Evolutionary conservation across 1,140 invertebrate genomes (phyloP).

Genomic region (Hycleus phaleratus): DNA sequence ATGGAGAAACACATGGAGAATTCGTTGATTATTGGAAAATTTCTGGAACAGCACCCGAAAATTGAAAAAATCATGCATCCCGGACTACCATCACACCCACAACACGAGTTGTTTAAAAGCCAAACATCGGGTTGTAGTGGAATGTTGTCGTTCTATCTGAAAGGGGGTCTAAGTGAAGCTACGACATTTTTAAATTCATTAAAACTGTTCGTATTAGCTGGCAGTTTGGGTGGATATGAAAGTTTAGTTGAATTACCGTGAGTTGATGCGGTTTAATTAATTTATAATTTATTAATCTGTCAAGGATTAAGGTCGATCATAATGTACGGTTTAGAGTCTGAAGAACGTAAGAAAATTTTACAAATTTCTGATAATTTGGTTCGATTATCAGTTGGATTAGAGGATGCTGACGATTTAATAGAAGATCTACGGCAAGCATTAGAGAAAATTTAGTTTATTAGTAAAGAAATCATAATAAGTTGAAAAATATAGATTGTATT

Average conservation of each 20-base stretch:
- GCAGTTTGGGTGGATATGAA: slow-evolving; percentile 93
- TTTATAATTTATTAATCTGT: slow-evolving; percentile 4
- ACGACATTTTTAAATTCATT: slow-evolving; percentile 68
- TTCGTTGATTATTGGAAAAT: slow-evolving; percentile 68
- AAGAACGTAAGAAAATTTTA: slow-evolving; percentile 59
- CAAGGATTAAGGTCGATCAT: slow-evolving; percentile 51
- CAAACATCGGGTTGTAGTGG: slow-evolving; percentile 89
- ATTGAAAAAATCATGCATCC: slow-evolving; percentile 83
- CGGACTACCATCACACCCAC: slow-evolving; percentile 81
- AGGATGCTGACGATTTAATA: slow-evolving; percentile 80
- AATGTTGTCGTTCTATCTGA: slow-evolving; percentile 84
- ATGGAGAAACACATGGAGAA: slow-evolving; percentile 87
- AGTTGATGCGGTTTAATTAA: slow-evolving; percentile 40
- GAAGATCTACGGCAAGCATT: slow-evolving; percentile 81
- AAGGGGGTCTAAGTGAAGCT: slow-evolving; percentile 60
- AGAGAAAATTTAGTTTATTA: slow-evolving; percentile 16
- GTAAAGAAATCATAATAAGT: background rate
- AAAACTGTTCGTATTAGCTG: slow-evolving; percentile 81
- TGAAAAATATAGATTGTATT: no score
- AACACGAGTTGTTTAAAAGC: slow-evolving; percentile 72
- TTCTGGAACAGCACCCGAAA: slow-evolving; percentile 65
- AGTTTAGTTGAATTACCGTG: slow-evolving; percentile 82
- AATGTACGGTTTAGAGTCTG: slow-evolving; percentile 75
- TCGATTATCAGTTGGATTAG: slow-evolving; percentile 86
- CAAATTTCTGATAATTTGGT: slow-evolving; percentile 85